Percentiles rank a stretch among this genome's conserved stretches.
Conservation (phyloP, 1,140 invertebrate genomes). For the Eupristina koningsbergeri region DNA sequence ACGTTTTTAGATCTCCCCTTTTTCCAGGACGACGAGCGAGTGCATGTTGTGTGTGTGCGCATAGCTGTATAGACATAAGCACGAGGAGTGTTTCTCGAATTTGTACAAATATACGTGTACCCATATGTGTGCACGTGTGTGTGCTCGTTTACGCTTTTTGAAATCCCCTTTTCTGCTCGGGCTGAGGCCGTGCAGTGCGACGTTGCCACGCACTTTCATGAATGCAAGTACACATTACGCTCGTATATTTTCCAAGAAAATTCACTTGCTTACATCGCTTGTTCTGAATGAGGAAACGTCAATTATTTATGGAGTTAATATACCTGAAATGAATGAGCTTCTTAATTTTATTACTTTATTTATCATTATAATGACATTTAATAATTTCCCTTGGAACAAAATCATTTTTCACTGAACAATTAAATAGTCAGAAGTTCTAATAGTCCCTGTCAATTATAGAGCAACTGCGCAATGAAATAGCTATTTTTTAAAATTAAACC, state of each 20-base stretch:
- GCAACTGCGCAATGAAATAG: not conserved
- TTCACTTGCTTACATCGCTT: not conserved
- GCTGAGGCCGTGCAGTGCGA: slow-evolving; percentile 8
- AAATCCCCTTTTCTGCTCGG: slow-evolving; percentile 14
- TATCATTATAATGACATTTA: not conserved
- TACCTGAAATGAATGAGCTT: not conserved
- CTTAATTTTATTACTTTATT: not conserved
- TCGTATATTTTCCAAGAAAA: slow-evolving; percentile 27
- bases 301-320: slow-evolving; percentile 2
- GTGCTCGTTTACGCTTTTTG: slow-evolving; percentile 6
- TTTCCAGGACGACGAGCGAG: not conserved
- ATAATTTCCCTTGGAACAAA: not conserved
- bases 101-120: slow-evolving; percentile 1
- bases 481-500: not conserved
- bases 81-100: slow-evolving; percentile 9
- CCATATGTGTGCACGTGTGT: not conserved
- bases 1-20: slow-evolving; percentile 39
- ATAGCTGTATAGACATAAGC: not conserved
- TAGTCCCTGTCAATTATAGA: not conserved
- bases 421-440: not conserved
- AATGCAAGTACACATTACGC: not conserved
- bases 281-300: not conserved
- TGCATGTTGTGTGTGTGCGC: not conserved
- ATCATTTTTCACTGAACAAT: slow-evolving; percentile 5
- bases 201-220: slow-evolving; percentile 34